Conservation (phyloP, 2,888 invertebrate genomes). For the Coelinius sp. region DNA sequence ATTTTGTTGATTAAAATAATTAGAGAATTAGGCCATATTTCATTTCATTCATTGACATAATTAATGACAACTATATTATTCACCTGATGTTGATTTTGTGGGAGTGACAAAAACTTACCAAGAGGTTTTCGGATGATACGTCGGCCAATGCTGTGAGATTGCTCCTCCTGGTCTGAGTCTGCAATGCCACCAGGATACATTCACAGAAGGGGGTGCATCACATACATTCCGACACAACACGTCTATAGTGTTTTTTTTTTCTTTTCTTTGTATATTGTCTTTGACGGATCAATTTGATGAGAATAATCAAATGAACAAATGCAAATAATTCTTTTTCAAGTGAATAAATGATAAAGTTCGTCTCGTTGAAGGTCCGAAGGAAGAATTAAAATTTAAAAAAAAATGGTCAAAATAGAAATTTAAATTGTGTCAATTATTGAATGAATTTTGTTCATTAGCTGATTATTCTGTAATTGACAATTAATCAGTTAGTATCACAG, state of each 20-base stretch:
- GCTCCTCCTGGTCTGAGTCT: slow-evolving; percentile 71
- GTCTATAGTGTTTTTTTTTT: slow-evolving; percentile 63
- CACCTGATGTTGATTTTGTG: slow-evolving; percentile 8
- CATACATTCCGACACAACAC: slow-evolving; percentile 69
- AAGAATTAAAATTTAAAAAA: neutral
- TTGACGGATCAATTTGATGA: neutral
- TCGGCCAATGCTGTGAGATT: slow-evolving; percentile 67
- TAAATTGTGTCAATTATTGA: neutral
- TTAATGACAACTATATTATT: neutral
- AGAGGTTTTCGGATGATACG: slow-evolving; percentile 74
- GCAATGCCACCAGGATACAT: slow-evolving; percentile 69
- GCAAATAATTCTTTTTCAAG: no score
- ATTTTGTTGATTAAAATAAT: neutral
- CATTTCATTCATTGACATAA: neutral
- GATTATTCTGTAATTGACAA: slow-evolving; percentile 50
- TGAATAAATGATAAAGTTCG: neutral
- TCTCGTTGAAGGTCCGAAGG: neutral
- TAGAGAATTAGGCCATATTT: neutral
- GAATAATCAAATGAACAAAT: slow-evolving; percentile 11
- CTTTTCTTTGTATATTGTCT: slow-evolving; percentile 11
- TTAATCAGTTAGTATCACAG: slow-evolving; percentile 47
- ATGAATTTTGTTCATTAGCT: neutral
- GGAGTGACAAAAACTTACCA: slow-evolving; percentile 70
- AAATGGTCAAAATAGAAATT: neutral
- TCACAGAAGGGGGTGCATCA: slow-evolving; percentile 69